Conservation (phyloP, 2,888 invertebrate genomes). For the Sinhomidia bicolor region DNA sequence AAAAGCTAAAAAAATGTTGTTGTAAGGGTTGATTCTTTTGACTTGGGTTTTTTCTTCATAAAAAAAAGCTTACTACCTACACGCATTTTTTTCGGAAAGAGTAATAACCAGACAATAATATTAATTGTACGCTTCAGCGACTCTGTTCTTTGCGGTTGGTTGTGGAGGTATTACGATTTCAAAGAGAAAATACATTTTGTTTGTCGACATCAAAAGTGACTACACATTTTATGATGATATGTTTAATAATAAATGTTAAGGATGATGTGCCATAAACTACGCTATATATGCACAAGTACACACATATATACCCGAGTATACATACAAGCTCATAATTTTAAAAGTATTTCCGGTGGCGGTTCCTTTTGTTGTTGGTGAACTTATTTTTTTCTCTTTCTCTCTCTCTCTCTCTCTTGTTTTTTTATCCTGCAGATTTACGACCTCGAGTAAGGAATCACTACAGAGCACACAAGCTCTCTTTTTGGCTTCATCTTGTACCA, state of each 20-base stretch:
- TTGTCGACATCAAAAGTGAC: slow-evolving; percentile 46
- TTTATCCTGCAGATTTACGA: slow-evolving; percentile 91
- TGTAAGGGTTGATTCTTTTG: slow-evolving; percentile 17
- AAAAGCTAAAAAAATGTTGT: no score
- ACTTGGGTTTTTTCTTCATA: neutral
- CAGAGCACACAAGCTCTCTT: slow-evolving; percentile 95
- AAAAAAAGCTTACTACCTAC: neutral
- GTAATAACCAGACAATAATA: slow-evolving; percentile 56
- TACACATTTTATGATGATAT: slow-evolving; percentile 36
- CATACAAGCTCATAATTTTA: slow-evolving; percentile 52
- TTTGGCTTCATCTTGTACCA: slow-evolving; percentile 97
- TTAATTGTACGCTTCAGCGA: slow-evolving; percentile 45
- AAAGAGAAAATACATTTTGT: slow-evolving; percentile 41
- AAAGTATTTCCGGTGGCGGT: slow-evolving; percentile 45
- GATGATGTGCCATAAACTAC: neutral
- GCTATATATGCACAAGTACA: neutral
- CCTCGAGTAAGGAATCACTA: slow-evolving; percentile 96
- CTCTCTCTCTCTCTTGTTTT: no score
- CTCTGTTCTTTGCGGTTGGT: slow-evolving; percentile 4
- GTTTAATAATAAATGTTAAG: neutral
- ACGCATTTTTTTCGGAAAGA: neutral
- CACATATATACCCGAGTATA: neutral
- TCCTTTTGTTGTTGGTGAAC: neutral
- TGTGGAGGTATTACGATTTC: neutral
- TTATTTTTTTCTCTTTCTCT: slow-evolving; percentile 17